Percentiles rank a stretch among this genome's conserved stretches.
phyloP scores from a whole-genome alignment of 2,888 invertebrate species.

The Cryptocheilus praepositus region DNA sequence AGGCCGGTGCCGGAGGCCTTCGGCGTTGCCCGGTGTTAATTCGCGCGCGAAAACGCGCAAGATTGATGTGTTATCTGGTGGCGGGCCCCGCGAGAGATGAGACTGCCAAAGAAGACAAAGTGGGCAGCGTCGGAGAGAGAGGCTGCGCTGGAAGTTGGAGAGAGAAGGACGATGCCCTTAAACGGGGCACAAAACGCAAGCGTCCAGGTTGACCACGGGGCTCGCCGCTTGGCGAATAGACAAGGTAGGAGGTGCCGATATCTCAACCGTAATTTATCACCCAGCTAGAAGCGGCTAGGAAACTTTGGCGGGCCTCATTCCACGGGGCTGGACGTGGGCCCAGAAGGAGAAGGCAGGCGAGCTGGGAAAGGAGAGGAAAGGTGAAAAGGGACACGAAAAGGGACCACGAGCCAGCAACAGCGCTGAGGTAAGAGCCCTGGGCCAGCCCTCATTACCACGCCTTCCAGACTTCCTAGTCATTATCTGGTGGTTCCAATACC shows the following conservation, averaged over 20 bases:
- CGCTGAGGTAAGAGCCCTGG: constrained; percentile 34
- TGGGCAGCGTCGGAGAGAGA: constrained; percentile 22
- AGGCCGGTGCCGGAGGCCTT: neutral
- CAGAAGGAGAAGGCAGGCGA: constrained; percentile 22
- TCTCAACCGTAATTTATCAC: constrained; percentile 70
- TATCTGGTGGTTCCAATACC: constrained; percentile 66
- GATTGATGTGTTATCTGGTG: constrained; percentile 49
- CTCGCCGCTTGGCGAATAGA: constrained; percentile 53
- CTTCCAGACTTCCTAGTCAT: constrained; percentile 68
- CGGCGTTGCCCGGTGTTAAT: constrained; percentile 20
- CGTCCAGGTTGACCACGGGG: constrained; percentile 31
- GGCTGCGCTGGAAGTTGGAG: constrained; percentile 28
- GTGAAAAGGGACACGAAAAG: constrained; percentile 35
- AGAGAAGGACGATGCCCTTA: constrained; percentile 43
- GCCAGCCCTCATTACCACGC: constrained; percentile 69
- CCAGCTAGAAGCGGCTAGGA: constrained; percentile 51
- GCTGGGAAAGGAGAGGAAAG: constrained; percentile 38
- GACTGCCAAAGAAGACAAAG: constrained; percentile 51
- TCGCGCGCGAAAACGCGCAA: constrained; percentile 31
- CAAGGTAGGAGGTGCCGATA: constrained; percentile 69
- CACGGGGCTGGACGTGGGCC: constrained; percentile 12
- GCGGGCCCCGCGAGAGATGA: constrained; percentile 28
- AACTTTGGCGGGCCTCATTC: constrained; percentile 29
- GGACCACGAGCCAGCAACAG: constrained; percentile 12
- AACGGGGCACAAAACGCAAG: constrained; percentile 31